Evolutionary conservation across 2,797 vertebrate genomes (phyloP), one percentile per base, ranked within the genome.

Genomic region (Urosaurus nigricauda): DNA sequence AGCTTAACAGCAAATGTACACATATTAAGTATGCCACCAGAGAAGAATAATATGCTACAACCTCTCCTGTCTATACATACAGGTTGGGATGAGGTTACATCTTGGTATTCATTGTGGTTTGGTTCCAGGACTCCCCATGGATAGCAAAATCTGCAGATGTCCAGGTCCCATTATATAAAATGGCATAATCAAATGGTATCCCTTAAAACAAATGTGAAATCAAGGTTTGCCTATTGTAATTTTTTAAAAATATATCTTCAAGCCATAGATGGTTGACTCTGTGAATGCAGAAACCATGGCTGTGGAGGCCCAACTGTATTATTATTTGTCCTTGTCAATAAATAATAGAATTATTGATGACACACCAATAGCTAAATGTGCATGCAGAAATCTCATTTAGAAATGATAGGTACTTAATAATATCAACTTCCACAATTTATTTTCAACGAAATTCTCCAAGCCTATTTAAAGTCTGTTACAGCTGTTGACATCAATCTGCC

Each of bases 391-490:
- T 96, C 90, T 93, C 89, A 93, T 90, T 95, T 93, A 95, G 87
- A 95, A 95, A 94, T 92, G 88, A 94, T 87, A 91, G 37, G 91
- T 92, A 93, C 83, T 92, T 94, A 95, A 92, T 90, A 91, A 91
- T 88, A 95, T 95, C 92, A 96, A 93, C 94, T 91, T 92, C 88
- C 93, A 90, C 94, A 95, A 93, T 94, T 94, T 71, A 91, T 60
- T 93, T 92, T 79, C 91, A 94, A 89, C 92, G 90, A 95, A 96
- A 96, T 88, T 92, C 93, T 93, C 85, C 91, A 94, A 95, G 93
- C 89, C 93, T 95, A 93, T 94, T 97, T 94, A 93, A 96, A 96
- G 84, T 88, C 92, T 93, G 91, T 95, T 95, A 95, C 0, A 11
- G 81, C 81, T 87, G 86, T 86, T 93, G 92, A 94, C 94, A 96